Percentiles rank a stretch among this genome's conserved stretches.
Conservation (phyloP, 2,888 invertebrate genomes). For the Stomorhina lunata region DNA sequence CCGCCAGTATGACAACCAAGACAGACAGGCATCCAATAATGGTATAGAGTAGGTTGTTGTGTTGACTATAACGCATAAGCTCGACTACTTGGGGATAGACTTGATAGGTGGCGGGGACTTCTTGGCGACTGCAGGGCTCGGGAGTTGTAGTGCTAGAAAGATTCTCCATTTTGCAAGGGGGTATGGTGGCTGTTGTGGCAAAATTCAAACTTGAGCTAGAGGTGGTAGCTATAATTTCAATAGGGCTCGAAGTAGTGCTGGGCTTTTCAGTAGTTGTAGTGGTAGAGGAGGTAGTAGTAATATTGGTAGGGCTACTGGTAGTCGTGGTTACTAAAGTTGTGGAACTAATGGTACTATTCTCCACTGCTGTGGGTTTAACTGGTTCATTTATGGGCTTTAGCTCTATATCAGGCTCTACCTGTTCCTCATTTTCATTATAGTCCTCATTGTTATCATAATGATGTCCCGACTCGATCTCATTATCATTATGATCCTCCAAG, state of each 20-base stretch:
- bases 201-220: conserved; percentile 8
- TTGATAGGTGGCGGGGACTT: conserved; percentile 68
- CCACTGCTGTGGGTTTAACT: not conserved
- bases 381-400: conserved; percentile 52
- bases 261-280: not conserved
- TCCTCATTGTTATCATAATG: conserved; percentile 49
- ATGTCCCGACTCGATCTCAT: conserved; percentile 30
- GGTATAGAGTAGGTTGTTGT: conserved; percentile 67
- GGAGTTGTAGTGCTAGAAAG: conserved; percentile 1
- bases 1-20: conserved; percentile 64
- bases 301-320: not conserved
- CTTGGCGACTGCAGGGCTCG: conserved; percentile 58
- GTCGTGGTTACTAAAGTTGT: not conserved
- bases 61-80: conserved; percentile 69
- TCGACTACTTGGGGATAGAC: conserved; percentile 74
- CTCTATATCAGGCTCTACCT: conserved; percentile 55
- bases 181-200: conserved; percentile 46
- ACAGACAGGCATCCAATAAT: conserved; percentile 69
- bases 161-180: conserved; percentile 50
- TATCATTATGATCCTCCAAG: conserved; percentile 20
- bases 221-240: not conserved
- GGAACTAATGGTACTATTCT: not conserved
- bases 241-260: not conserved
- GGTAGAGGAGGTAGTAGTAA: conserved; percentile 11
- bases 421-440: conserved; percentile 57